phyloP scores from a whole-genome alignment of 2,113 vertebrate species.

The Clarias magur region DNA sequence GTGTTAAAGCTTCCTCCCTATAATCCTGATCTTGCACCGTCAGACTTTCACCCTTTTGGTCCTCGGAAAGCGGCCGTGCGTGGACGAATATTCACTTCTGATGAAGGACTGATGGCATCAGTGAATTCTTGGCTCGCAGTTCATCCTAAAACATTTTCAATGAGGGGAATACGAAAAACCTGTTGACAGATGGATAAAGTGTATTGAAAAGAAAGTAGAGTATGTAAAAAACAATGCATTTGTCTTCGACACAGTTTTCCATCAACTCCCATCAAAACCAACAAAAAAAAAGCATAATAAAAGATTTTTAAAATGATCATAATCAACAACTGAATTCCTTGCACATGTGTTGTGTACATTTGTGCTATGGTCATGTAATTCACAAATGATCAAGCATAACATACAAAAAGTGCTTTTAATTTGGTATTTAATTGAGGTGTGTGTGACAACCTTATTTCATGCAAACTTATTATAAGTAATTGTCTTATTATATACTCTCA shows the following conservation, averaged over 20 bases:
- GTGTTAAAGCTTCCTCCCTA: no score
- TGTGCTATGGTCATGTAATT: not conserved
- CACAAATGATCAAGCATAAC: not conserved
- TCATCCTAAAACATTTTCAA: no score
- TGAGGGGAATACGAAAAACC: no score
- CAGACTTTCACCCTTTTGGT: no score
- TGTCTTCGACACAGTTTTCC: not conserved
- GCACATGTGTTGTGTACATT: not conserved
- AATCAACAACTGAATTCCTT: not conserved
- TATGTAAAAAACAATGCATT: no score
- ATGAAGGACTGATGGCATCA: no score
- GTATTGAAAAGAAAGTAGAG: no score
- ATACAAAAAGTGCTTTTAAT: not conserved
- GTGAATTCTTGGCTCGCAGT: no score
- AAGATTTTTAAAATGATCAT: not conserved
- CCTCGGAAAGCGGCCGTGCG: no score
- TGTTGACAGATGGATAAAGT: no score
- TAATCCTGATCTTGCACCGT: no score
- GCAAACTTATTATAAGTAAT: not conserved
- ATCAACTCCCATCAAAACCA: not conserved
- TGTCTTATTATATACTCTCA: not conserved
- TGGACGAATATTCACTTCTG: no score
- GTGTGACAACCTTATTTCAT: not conserved
- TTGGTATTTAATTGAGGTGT: not conserved
- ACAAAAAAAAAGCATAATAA: not conserved